Evolutionary conservation across 2,113 vertebrate species (phyloP).

Genomic region (Hemicordylus capensis): DNA sequence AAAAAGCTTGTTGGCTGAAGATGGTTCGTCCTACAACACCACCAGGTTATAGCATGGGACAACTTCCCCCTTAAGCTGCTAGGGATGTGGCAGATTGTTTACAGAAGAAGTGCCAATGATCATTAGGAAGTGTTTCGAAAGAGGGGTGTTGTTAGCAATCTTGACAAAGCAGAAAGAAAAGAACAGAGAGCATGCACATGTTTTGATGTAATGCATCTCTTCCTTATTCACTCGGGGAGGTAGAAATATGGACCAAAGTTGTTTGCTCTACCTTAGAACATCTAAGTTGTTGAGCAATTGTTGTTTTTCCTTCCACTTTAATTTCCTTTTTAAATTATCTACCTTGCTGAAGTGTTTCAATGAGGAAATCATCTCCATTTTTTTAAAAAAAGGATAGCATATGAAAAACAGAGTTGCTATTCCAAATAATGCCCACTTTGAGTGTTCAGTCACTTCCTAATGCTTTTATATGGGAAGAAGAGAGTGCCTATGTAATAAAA

Average conservation of each 20-base stretch:
- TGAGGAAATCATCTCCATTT: conserved; percentile 61
- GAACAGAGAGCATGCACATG: background rate
- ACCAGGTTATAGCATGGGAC: conserved; percentile 55
- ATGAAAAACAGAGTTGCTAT: conserved; percentile 60
- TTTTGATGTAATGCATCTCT: conserved; percentile 29
- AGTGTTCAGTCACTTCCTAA: conserved; percentile 27
- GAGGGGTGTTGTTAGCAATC: conserved; percentile 44
- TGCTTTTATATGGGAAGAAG: conserved; percentile 46
- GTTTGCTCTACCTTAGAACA: conserved; percentile 25
- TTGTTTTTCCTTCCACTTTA: conserved; percentile 32
- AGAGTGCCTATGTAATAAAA: conserved; percentile 49
- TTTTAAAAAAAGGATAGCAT: conserved; percentile 43
- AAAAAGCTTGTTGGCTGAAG: conserved; percentile 53
- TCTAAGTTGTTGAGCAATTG: conserved; percentile 10
- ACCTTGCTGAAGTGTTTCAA: conserved; percentile 55
- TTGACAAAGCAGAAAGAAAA: conserved; percentile 20
- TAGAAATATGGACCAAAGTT: background rate
- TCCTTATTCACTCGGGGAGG: background rate
- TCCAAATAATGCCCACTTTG: conserved; percentile 65
- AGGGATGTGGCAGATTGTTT: conserved; percentile 61
- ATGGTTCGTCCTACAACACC: conserved; percentile 55
- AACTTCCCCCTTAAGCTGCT: conserved; percentile 64
- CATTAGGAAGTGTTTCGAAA: conserved; percentile 59
- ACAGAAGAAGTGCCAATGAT: conserved; percentile 43
- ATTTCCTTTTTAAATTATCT: conserved; percentile 38